Base-by-base conservation (phyloP, 2,113 vertebrate species). In the Mola mola region DNA sequence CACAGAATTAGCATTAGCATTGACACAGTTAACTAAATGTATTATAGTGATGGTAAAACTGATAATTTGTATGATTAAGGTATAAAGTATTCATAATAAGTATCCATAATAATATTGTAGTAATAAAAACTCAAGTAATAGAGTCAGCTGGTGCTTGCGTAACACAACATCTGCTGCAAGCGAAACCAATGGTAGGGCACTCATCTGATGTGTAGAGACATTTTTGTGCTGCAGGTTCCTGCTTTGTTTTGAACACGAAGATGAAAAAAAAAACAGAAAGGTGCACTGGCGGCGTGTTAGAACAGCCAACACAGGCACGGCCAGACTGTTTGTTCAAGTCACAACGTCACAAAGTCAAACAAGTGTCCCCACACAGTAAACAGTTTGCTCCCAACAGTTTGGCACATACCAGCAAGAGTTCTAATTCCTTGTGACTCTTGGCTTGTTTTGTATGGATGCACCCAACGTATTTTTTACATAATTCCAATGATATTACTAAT, bases 221-320 rank as follows among this genome's bases (percentile, higher is more conserved):
- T 51, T 50, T 72, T 60, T 24, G 6, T 46, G 49, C 21, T 31
- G 59, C 46, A 57, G 33, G 43, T 41, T 46, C 22, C 57, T 53
- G 26, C 26, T n/a, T 63, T 55, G 46, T 60, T 69, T 48, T 36
- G 34, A 17, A 13, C 37, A 2, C 37, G 13, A 6, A 38, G 37
- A 8, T 4, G 13, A 13, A 48, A 42, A 22, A 12, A 44, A 42
- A 43, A 31, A 5, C 51, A 51, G 31, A 48, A 25, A 61, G 59
- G 52, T 61, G 38, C 22, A 13, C 49, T 40, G 64, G 52, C 64
- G 48, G 37, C 8, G 26, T 38, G 36, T 52, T 57, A 43, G 56
- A 19, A 60, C 40, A 65, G 63, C 42, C 66, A n/a, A 44, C 61
- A 42, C 62, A 38, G 47, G 43, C 58, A 46, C 38, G 8, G 31